Evolutionary conservation across 2,888 invertebrate genomes (phyloP).

Genomic region (Patella caerulea): DNA sequence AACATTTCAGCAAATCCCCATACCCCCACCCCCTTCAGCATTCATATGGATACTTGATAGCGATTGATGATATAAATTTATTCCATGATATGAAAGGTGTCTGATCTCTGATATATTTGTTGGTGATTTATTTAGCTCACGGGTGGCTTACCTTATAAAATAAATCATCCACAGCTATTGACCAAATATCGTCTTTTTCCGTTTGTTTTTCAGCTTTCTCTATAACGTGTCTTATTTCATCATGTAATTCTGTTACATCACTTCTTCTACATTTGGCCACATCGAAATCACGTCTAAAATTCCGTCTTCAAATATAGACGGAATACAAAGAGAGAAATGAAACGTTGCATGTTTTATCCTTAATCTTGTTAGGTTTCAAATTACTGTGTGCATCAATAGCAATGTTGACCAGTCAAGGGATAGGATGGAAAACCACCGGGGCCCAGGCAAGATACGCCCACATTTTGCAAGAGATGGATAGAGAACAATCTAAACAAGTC

Average conservation of each 20-base stretch:
- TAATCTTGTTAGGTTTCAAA: too few species aligned
- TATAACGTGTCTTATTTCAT: background rate
- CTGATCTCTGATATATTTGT: background rate
- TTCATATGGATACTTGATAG: too few species aligned
- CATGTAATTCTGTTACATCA: background rate
- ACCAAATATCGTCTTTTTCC: background rate
- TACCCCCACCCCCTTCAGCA: too few species aligned
- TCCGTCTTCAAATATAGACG: background rate
- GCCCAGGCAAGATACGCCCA: background rate
- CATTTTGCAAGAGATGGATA: background rate
- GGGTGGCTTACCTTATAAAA: background rate
- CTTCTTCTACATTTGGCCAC: background rate
- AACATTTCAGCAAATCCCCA: too few species aligned
- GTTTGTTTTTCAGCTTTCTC: background rate
- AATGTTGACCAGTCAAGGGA: background rate
- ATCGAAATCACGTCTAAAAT: background rate
- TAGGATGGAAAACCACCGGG: background rate
- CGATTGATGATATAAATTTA: too few species aligned
- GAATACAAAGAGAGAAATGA: too few species aligned
- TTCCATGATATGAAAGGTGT: too few species aligned
- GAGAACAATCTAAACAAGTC: too few species aligned
- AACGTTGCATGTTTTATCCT: too few species aligned
- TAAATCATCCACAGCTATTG: background rate
- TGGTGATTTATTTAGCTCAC: background rate
- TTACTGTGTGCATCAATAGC: too few species aligned